These are phyloP conservation scores for Hippocampus guttulatus DNA, from an alignment of 2,113 vertebrate genomes.

Conservation along the genomic window DNA sequence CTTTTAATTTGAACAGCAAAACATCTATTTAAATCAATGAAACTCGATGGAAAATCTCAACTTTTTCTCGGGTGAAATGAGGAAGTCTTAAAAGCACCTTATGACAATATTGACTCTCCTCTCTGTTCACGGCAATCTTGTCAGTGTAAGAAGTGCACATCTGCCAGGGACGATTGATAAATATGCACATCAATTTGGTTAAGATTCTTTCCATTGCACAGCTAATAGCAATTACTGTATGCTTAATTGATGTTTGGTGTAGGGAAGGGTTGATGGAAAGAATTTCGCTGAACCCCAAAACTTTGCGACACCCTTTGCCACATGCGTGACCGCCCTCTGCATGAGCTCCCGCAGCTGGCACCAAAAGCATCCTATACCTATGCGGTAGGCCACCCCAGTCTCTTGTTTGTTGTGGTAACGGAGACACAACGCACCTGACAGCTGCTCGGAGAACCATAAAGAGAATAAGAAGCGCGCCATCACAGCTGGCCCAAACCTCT, in stretches of 20 bases:
- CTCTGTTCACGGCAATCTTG: too few species aligned
- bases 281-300: background rate
- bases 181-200: too few species aligned
- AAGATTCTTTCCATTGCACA: too few species aligned
- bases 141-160: too few species aligned
- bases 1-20: too few species aligned
- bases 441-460: constrained; percentile 49
- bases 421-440: constrained; percentile 53
- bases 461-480: constrained; percentile 34
- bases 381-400: constrained; percentile 13
- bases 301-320: background rate
- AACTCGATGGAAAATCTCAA: too few species aligned
- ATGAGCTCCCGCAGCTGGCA: constrained; percentile 33
- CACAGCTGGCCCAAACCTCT: constrained; percentile 44
- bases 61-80: too few species aligned
- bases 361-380: constrained; percentile 17
- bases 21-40: too few species aligned
- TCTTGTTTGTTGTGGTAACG: constrained; percentile 56
- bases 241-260: background rate
- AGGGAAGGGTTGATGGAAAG: background rate
- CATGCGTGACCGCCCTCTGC: background rate
- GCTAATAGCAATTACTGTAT: background rate
- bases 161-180: too few species aligned
- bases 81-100: too few species aligned
- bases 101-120: too few species aligned